Conservation (phyloP, 2,888 invertebrate species). For the Polietes domitor region DNA sequence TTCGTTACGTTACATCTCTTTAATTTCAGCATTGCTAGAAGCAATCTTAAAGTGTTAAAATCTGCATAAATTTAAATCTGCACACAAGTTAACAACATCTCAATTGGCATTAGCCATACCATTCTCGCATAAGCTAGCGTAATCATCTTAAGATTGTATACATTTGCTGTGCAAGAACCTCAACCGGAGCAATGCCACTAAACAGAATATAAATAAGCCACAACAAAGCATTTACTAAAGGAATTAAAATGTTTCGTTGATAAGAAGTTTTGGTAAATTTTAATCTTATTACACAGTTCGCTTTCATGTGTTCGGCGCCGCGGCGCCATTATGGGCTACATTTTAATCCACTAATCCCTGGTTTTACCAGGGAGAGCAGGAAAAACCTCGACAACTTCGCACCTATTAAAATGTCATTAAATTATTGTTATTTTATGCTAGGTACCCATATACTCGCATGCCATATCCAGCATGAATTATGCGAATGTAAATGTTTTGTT, state of each 20-base stretch:
- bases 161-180: not conserved
- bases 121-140: not conserved
- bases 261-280: not conserved
- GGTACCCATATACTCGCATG: not conserved
- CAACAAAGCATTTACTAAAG: not conserved
- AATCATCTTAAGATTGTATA: not conserved
- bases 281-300: conserved; percentile 28
- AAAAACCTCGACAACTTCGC: conserved; percentile 16
- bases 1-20: too few species aligned
- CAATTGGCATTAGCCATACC: too few species aligned
- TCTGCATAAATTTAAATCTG: too few species aligned
- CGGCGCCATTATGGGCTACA: conserved; percentile 20
- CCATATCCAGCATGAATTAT: not conserved
- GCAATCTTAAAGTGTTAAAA: too few species aligned
- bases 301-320: not conserved
- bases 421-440: conserved; percentile 13
- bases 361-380: not conserved
- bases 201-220: not conserved
- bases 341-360: conserved; percentile 36
- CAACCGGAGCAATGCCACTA: not conserved
- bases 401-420: conserved; percentile 49
- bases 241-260: not conserved
- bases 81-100: too few species aligned
- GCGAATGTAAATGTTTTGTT: not conserved
- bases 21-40: too few species aligned